Base-by-base conservation (phyloP, 2,888 invertebrate species). In the Nebria brevicollis region DNA sequence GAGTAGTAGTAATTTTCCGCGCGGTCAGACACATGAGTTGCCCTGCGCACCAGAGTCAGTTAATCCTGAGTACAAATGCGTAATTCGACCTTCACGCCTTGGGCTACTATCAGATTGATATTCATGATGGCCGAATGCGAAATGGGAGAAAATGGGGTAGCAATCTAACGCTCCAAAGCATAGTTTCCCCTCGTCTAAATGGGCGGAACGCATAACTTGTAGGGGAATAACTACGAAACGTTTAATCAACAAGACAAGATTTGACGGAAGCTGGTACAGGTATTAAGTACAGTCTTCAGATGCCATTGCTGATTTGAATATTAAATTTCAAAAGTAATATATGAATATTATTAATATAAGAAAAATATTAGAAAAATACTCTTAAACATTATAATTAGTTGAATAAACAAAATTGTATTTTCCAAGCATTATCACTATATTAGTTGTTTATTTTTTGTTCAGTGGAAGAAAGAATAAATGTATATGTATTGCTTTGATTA, bases 171-270 rank as follows among this genome's bases (percentile, higher is more conserved):
- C 75, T 75, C 80, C 65, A 73, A 8, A 70, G 20, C 70, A 70
- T 25, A 73, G 43, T n/a, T 34, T 26, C 41, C 73, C 73, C 73
- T 15, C 11, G 42, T 64, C 75, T 25, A 72, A 34, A 34, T 7
- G 41, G 41, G 72, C 13, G 42, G n/a, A 34, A 7, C 41, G 80
- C 41, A 70, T 70, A 70, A 70, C 54, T 54, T 54, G 75, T 76
- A 82, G 82, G 84, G 84, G 84, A 83, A 83, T 82, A 54, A 82
- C 77, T 64, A 75, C 26, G 81, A 83, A 83, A 84, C 85, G 84
- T 86, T 86, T 86, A 85, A 86, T 86, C 86, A 86, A 86, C 85
- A 83, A 84, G 85, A 85, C 85, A 85, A 81, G 83, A 66, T 43
- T 15, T 75, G 72, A 66, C 41, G 54, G 54, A 54, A 54, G 54